Base-by-base conservation (phyloP, 2,113 vertebrate genomes). In the Agapornis roseicollis region DNA sequence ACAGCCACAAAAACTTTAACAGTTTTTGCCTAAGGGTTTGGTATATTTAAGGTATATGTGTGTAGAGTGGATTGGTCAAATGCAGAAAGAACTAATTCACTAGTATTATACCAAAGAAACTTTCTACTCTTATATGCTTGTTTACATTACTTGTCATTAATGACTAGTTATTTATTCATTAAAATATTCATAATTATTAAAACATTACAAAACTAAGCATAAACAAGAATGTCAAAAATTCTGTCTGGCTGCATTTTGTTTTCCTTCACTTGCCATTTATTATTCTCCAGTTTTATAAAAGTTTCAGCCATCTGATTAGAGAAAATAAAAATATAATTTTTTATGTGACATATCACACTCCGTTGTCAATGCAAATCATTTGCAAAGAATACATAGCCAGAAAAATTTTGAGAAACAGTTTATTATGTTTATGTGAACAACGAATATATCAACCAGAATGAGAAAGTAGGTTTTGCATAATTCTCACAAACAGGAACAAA, bases 391-490 rank as follows among this genome's bases (percentile, higher is more conserved):
- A 47, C 4, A 77, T 15, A 83, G 24, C 23, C 42, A 35, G n/a
- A 88, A 96, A 80, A 31, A 31, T 94, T 84, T 72, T 76, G 44
- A 91, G 44, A 82, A 93, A 37, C 33, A 50, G 70, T 63, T 89
- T 2, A 37, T 73, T 92, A 87, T 63, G 3, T 49, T 22, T 76
- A 13, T 65, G 27, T 83, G 60, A 89, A 88, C 89, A 93, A 95
- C 39, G 33, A 91, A 66, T 70, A 53, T 10, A 85, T 58, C 29
- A 80, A 17, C 16, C 74, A 88, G 16, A 89, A 85, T 37, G 15
- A 82, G 17, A 65, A 12, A 8, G 13, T 41, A 58, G 9, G 9
- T 68, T 95, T 84, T 93, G 41, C 42, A 85, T 88, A 76, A 87
- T 65, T 17, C 72, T 89, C 72, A 63, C 58, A 80, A 91, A 80